Conservation (phyloP, 2,797 vertebrate species). For the Gallirallus australis region DNA sequence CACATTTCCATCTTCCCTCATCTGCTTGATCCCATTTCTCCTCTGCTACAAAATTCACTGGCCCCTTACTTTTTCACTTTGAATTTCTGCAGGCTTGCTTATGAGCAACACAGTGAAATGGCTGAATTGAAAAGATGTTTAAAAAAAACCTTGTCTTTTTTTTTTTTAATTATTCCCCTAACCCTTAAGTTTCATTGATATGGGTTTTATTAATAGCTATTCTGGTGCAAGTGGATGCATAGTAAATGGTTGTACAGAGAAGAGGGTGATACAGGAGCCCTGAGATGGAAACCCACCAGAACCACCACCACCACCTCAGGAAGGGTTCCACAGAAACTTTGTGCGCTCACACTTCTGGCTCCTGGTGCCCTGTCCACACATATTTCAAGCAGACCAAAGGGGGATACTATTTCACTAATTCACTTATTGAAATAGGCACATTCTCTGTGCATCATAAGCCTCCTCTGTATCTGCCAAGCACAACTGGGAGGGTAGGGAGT, state of each 20-base stretch:
- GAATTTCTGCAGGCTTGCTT: not conserved
- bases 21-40: not conserved
- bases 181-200: not conserved
- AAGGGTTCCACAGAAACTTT: not conserved
- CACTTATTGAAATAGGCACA: not conserved
- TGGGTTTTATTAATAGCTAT: not conserved
- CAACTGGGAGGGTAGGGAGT: not conserved
- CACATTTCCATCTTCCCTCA: not conserved
- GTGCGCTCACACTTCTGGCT: not conserved
- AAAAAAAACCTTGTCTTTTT: not conserved
- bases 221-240: not conserved
- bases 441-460: not conserved
- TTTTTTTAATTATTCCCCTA: not conserved
- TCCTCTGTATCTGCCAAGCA: not conserved
- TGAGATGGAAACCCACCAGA: not conserved
- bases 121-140: not conserved
- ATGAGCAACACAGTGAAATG: not conserved
- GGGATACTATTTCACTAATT: not conserved
- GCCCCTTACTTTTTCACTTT: not conserved
- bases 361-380: rapidly evolving
- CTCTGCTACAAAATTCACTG: not conserved
- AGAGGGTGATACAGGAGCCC: not conserved
- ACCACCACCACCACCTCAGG: not conserved
- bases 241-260: not conserved
- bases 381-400: not conserved